phyloP scores from a whole-genome alignment of 2,888 invertebrate genomes.

The Bembecia ichneumoniformis region DNA sequence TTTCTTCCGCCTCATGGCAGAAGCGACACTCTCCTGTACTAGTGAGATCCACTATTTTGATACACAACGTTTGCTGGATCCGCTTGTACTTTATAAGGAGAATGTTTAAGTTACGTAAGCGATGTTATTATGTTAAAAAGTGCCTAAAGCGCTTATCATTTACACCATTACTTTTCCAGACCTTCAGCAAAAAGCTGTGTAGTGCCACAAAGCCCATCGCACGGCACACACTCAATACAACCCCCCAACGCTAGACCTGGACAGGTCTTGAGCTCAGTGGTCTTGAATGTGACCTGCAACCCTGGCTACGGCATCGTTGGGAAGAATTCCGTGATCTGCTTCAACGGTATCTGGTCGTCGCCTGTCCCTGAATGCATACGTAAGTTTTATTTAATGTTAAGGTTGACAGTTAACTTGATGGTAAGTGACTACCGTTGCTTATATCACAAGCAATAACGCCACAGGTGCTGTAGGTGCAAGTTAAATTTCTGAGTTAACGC shows the following conservation, averaged over 20 bases:
- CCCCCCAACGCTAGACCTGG: slow-evolving; percentile 31
- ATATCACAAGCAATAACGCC: no score
- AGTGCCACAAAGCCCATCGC: slow-evolving; percentile 31
- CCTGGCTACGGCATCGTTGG: slow-evolving; percentile 29
- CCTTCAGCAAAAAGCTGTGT: slow-evolving; percentile 26
- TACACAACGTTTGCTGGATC: no score
- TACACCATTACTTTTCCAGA: slow-evolving; percentile 10
- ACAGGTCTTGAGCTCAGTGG: slow-evolving; percentile 19
- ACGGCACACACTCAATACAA: slow-evolving; percentile 30
- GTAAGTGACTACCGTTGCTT: slow-evolving; percentile 7
- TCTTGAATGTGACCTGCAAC: slow-evolving; percentile 33
- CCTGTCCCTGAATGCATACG: slow-evolving; percentile 22
- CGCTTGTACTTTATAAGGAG: no score
- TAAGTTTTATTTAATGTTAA: slow-evolving; percentile 16
- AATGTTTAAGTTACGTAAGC: no score
- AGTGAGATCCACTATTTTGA: no score
- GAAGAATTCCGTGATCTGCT: slow-evolving; percentile 20
- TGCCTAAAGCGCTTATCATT: no score
- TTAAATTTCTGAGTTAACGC: no score
- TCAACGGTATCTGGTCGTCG: slow-evolving; percentile 29
- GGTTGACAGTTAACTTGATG: neutral
- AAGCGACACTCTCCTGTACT: no score
- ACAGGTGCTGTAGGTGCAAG: no score
- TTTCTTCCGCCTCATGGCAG: no score
- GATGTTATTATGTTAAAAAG: no score